phyloP scores from a whole-genome alignment of 2,113 vertebrate species.

The Mungos mungo region DNA sequence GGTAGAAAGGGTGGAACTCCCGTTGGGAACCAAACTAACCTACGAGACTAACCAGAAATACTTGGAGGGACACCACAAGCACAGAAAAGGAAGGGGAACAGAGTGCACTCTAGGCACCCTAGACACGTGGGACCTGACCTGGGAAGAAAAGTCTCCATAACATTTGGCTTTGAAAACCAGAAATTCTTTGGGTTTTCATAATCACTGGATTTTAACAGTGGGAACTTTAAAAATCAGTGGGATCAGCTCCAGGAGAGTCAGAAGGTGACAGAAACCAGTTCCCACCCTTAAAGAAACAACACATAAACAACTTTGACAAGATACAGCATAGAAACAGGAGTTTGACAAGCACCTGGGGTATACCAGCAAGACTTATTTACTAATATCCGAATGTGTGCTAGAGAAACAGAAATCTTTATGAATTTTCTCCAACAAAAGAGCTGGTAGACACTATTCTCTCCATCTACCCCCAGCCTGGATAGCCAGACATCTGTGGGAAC shows the following conservation, averaged over 20 bases:
- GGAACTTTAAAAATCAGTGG: neutral
- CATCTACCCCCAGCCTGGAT: neutral
- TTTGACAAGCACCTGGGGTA: neutral
- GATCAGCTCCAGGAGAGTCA: neutral
- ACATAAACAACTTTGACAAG: neutral
- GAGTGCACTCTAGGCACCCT: neutral
- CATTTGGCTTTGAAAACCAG: neutral
- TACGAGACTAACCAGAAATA: neutral
- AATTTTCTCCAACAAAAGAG: neutral
- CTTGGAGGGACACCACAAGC: neutral
- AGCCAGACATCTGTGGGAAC: neutral
- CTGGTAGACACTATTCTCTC: neutral
- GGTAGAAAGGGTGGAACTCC: neutral
- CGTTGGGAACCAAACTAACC: neutral
- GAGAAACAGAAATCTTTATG: neutral
- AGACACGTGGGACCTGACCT: neutral
- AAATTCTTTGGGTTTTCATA: neutral
- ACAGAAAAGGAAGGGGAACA: neutral
- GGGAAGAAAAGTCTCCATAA: neutral
- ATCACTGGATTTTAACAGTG: neutral
- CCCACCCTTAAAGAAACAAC: neutral
- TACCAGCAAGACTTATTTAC: neutral
- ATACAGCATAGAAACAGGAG: neutral
- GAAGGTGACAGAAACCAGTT: neutral
- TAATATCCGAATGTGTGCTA: neutral